Evolutionary conservation across 1,140 invertebrate genomes (phyloP).

Genomic region (Ceratina calcarata): DNA sequence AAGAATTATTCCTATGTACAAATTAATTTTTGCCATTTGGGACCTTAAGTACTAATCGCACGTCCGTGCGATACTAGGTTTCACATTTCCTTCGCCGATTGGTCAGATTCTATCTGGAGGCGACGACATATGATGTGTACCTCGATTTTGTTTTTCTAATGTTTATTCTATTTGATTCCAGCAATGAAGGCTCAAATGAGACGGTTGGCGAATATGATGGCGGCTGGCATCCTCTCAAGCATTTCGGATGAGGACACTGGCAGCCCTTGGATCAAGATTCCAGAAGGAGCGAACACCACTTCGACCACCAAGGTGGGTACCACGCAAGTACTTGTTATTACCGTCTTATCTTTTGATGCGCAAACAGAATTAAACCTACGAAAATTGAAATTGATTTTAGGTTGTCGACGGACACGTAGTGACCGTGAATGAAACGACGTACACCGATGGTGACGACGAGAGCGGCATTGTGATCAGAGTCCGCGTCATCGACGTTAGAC

Average conservation of each 20-base stretch:
- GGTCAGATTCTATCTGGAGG: background rate
- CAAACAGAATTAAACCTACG: too few relatives aligned
- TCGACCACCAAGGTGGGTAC: constrained; percentile 80
- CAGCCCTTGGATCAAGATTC: constrained; percentile 64
- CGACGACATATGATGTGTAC: background rate
- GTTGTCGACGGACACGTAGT: constrained; percentile 82
- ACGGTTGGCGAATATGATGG: constrained; percentile 68
- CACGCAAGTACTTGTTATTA: constrained; percentile 3
- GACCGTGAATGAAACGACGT: constrained; percentile 82
- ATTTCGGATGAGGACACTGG: constrained; percentile 54
- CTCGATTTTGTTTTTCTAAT: constrained; percentile 19
- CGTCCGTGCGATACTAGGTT: too few relatives aligned
- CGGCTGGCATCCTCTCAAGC: constrained; percentile 63
- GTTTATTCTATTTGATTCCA: constrained; percentile 51
- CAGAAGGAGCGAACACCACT: constrained; percentile 81
- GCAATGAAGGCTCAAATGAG: constrained; percentile 73
- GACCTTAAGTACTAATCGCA: too few relatives aligned
- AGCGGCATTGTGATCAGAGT: constrained; percentile 78
- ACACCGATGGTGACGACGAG: constrained; percentile 75
- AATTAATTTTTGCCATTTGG: too few relatives aligned
- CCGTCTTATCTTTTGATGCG: background rate
- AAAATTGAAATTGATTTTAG: constrained; percentile 67
- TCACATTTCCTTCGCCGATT: too few relatives aligned
- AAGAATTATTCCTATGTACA: too few relatives aligned
- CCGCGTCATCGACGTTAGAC: constrained; percentile 80